Evolutionary conservation across 1,140 invertebrate genomes (phyloP), one percentile per base, ranked within the genome.

Genomic region (Aphidius ervi): DNA sequence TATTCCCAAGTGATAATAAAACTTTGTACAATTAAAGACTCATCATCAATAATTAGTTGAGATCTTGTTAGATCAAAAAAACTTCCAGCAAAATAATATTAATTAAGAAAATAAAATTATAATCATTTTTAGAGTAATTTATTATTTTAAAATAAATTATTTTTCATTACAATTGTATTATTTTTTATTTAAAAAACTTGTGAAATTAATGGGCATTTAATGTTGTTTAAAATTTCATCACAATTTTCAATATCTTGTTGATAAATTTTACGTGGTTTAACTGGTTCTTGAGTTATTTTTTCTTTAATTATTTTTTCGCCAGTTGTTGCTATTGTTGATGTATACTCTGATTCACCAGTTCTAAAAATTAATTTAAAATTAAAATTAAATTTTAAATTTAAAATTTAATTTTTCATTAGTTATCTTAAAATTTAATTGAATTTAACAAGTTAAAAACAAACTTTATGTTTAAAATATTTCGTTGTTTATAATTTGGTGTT

Each of bases 1-100:
- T 81, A 82, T 9, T 81, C 86, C 23, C 76, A 81, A 5, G 67
- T 93, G 5, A 70, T 83, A 8, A 86, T 93, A 84, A 86, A 87
- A 49, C 77, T 93, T 41, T 94, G 91, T 69, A 84, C 85, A 39
- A 87, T 84, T 67, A 66, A 80, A 6, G 77, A 79, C 31, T 65
- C 66, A 47, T 66, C 77, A 5, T 76, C 78, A 0, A 85, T 85
- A 0, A 85, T 85, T 65, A 83, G 84, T 37, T 93, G 91, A 91
- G 88, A 93, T 77, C 81, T 92, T 49, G 72, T 92, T 16, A 77
- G 79, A 56, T 73, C 73, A 6, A 74, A 16, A 16, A 16, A 73
- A 52, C 62, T 71, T 47, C 61, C 65, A 3, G 47, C 47, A 16
- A 16, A 1, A 76, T 16, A 16, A 16, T 16, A 16, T 1, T 16